Base-by-base conservation (phyloP, 2,797 vertebrate species). In the Helostoma temminkii region DNA sequence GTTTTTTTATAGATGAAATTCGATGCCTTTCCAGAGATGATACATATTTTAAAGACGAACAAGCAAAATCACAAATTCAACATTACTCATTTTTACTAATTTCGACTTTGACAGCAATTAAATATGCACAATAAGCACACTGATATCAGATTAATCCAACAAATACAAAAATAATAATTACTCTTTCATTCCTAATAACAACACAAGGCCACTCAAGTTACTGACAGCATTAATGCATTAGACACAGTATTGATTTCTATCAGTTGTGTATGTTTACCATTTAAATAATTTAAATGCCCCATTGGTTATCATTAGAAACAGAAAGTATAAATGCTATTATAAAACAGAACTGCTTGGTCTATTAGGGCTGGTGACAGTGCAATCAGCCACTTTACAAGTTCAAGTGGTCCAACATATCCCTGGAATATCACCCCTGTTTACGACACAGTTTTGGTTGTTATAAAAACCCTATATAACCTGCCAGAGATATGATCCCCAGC, bases 191-290 rank as follows among this genome's bases (percentile, higher is more conserved):
- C 54, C 30, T 64, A 43, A 43, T 48, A 66, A 74, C 45, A 56
- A 41, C 57, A 67, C 76, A 93, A 92, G 90, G 86, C 77, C 82
- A 86, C 83, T 76, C 19, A 46, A 62, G 64, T 66, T 70, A 62
- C 16, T 32, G 53, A 83, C 70, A 79, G 69, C 57, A 81, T 75
- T 56, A 66, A 67, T 49, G 64, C 55, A 82, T 46, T 46, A 57
- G 57, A 77, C 41, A 50, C 1, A 0, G 42, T 71, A 63, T 68
- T 65, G 45, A 48, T 56, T 76, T 70, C 75, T 77, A 58, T 65
- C 56, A 66, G 77, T 55, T 64, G 54, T 60, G 57, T 42, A 71
- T 41, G 15, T 66, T 73, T 53, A 53, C 22, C 30, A 65, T 22
- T 39, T 63, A 28, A 64, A 76, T 37, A 52, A 66, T 16, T 45